Conservation (phyloP, 2,888 invertebrate genomes). For the Diplazon laetatorius region DNA sequence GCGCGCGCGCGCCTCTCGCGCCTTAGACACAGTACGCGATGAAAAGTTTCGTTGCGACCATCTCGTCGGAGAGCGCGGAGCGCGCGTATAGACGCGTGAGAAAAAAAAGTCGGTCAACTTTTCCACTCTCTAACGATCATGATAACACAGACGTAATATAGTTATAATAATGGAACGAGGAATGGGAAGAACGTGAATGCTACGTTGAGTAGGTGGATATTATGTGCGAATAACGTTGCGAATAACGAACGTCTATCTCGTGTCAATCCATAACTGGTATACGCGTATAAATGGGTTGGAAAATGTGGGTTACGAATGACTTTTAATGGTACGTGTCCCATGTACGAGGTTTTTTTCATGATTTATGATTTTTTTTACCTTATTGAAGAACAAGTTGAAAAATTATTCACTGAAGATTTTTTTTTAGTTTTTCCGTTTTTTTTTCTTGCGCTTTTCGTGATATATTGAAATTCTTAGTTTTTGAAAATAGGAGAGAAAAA, state of each 20-base stretch:
- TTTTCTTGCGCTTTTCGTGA: too few species aligned
- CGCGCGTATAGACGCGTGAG: slow-evolving; percentile 10
- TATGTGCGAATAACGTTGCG: slow-evolving; percentile 12
- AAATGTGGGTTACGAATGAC: background rate
- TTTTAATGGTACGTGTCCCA: too few species aligned
- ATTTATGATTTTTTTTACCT: too few species aligned
- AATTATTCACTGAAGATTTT: too few species aligned
- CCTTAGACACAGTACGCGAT: slow-evolving; percentile 18
- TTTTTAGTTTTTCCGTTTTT: too few species aligned
- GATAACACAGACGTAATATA: slow-evolving; percentile 58
- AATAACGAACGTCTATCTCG: background rate
- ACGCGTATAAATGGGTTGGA: too few species aligned
- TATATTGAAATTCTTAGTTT: too few species aligned
- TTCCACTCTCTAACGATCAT: slow-evolving; percentile 68
- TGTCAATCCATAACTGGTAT: background rate
- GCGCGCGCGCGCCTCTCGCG: background rate
- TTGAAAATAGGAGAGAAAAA: too few species aligned
- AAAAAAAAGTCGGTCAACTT: slow-evolving; percentile 67
- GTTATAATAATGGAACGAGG: slow-evolving; percentile 46
- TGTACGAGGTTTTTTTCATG: too few species aligned
- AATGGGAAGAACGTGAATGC: slow-evolving; percentile 28
- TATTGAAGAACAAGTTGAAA: too few species aligned
- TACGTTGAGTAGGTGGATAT: background rate
- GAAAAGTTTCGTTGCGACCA: slow-evolving; percentile 53
- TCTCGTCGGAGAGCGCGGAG: background rate